phyloP scores from a whole-genome alignment of 2,113 vertebrate genomes.

The Salvelinus namaycush region DNA sequence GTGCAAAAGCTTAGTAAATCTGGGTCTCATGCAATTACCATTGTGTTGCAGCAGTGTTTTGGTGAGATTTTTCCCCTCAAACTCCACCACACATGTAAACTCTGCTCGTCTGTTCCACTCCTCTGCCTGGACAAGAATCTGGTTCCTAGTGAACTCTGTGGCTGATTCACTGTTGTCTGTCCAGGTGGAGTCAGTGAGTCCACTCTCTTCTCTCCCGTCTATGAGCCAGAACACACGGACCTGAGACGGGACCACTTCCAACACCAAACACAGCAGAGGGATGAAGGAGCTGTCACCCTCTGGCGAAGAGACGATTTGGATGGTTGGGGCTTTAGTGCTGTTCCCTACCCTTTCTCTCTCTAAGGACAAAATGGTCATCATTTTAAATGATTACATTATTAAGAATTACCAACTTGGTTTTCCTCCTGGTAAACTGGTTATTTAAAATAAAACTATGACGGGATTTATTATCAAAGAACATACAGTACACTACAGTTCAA shows the following conservation, averaged over 20 bases:
- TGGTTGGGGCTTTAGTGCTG: not conserved
- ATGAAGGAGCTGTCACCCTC: not conserved
- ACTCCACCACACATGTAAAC: constrained; percentile 24
- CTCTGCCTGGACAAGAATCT: constrained; percentile 8
- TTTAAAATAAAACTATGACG: too few relatives aligned
- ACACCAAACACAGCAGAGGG: constrained; percentile 33
- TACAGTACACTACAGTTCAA: too few relatives aligned
- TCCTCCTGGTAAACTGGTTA: too few relatives aligned
- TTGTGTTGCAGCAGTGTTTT: not conserved
- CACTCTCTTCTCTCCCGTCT: not conserved
- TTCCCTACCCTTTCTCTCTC: not conserved
- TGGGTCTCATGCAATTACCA: not conserved
- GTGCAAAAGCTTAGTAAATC: too few relatives aligned
- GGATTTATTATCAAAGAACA: too few relatives aligned
- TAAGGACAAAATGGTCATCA: constrained; percentile 4
- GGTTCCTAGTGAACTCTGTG: constrained; percentile 18
- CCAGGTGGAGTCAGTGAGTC: constrained; percentile 37
- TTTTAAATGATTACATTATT: too few relatives aligned
- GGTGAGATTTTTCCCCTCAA: not conserved
- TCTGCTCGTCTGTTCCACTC: not conserved
- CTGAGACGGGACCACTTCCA: constrained; percentile 13
- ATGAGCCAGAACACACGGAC: constrained; percentile 25
- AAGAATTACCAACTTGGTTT: too few relatives aligned
- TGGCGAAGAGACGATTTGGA: not conserved
- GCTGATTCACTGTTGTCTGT: constrained; percentile 5